Base-by-base conservation (phyloP, 2,797 vertebrate species). In the Lepilemur ruficaudatus region DNA sequence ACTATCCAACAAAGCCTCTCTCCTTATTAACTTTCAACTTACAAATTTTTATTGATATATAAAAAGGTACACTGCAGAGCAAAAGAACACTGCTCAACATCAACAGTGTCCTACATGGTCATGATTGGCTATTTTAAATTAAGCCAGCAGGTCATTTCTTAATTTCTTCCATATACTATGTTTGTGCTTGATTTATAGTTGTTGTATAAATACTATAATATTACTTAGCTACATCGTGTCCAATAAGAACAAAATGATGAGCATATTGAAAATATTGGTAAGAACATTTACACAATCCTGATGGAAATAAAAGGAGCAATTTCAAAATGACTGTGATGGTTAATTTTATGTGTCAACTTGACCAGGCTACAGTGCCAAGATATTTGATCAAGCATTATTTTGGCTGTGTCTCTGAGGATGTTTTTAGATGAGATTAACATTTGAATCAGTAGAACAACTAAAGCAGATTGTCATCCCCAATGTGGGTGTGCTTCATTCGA, bases 21-120 rank as follows among this genome's bases (percentile, higher is more conserved):
- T 96, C 14, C 43, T 87, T 63, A 78, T 73, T 84, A 92, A 67
- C 23, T 95, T 91, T 84, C 79, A 93, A 59, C 46, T 95, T 81
- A 70, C 9, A 63, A 35, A 85, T 90, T 95, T 94, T 65, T 63
- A 59, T 92, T 48, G 11, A 22, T 92, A 35, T 52, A 50, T 61
- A 32, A 84, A 78, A 73, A 91, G 43, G 18, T 69, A 43, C 23
- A 46, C 52, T 65, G 2, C 18, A 78, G 4, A 95, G 13, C 59
- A 86, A 82, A 93, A 69, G n/a, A 76, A 48, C 35, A 67, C n/a
- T 65, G 7, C 15, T 48, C 48, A 41, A 2, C 17, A 50, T 12
- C 25, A 43, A 41, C 48, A 78, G 5, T 57, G 17, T 25, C 35
- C 35, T 70, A n/a, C 10, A 2, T 84, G 18, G 1, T 95, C 35